Evolutionary conservation across 2,888 invertebrate species (phyloP).

Genomic region (Cremastinae sp.): DNA sequence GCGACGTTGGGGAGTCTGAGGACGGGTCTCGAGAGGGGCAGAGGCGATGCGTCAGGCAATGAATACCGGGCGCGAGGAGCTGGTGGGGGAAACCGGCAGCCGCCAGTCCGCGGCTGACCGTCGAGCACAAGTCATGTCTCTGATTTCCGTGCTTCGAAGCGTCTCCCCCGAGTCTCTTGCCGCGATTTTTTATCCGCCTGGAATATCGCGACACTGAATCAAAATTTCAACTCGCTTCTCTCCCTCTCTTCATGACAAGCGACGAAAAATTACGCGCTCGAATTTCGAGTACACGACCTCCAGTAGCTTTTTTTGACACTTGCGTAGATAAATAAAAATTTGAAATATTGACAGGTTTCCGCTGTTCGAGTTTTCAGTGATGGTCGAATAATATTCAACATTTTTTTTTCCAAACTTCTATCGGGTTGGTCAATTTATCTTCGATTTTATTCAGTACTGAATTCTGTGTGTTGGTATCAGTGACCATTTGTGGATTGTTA

Average conservation of each 20-base stretch:
- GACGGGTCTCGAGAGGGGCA: constrained; percentile 43
- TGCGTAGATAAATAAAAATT: no score
- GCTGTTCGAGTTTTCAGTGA: no score
- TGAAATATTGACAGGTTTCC: no score
- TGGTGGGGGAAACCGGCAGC: constrained; percentile 62
- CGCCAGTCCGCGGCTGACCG: constrained; percentile 71
- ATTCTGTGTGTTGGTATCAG: no score
- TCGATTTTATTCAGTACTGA: no score
- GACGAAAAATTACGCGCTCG: not conserved
- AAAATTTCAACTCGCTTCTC: not conserved
- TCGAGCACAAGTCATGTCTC: constrained; percentile 60
- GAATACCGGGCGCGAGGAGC: constrained; percentile 48
- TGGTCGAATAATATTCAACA: no score
- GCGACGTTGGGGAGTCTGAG: constrained; percentile 38
- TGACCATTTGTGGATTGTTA: no score
- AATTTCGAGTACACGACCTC: no score
- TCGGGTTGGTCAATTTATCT: no score
- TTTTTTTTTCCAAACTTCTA: no score
- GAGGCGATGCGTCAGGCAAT: constrained; percentile 38
- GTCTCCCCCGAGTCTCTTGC: constrained; percentile 15
- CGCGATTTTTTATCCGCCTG: constrained; percentile 28
- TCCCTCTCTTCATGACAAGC: constrained; percentile 6
- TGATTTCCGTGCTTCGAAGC: constrained; percentile 34
- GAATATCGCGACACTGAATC: not conserved
- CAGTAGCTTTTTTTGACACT: no score